Evolutionary conservation across 2,797 vertebrate species (phyloP).

Genomic region (Malurus splendens): DNA sequence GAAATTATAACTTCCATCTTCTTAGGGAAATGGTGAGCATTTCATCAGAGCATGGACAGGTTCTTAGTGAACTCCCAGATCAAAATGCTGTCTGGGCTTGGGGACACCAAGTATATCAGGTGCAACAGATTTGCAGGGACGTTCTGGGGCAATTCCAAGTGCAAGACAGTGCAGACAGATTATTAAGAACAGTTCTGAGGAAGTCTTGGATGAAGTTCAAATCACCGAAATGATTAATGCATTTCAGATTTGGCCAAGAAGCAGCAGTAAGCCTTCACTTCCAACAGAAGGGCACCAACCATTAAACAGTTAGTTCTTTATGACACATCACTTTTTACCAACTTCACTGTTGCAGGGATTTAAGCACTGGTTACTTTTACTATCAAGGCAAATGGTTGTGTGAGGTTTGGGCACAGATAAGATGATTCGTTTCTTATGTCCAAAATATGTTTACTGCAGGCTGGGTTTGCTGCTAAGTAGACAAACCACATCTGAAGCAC

Average conservation of each 20-base stretch:
- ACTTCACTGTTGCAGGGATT: constrained; percentile 42
- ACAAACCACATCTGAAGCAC: constrained; percentile 66
- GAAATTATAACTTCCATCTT: background rate
- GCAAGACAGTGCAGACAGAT: background rate
- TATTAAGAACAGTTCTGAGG: constrained; percentile 63
- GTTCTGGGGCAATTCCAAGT: background rate
- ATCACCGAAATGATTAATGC: constrained; percentile 67
- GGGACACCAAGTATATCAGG: background rate
- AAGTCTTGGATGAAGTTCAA: constrained; percentile 67
- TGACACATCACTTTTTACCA: background rate
- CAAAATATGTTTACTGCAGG: constrained; percentile 49
- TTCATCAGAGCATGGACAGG: background rate
- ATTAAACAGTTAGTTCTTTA: background rate
- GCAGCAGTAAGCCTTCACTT: background rate
- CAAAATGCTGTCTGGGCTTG: background rate
- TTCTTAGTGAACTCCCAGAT: background rate
- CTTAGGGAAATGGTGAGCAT: background rate
- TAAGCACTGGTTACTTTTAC: constrained; percentile 44
- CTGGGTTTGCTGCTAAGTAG: constrained; percentile 47
- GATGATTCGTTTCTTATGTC: constrained; percentile 46
- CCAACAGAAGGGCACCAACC: background rate
- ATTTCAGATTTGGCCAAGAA: constrained; percentile 24
- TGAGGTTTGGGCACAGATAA: constrained; percentile 32
- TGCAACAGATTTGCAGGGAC: background rate
- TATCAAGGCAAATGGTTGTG: constrained; percentile 5